Percentiles rank a stretch among this genome's conserved stretches.
These are phyloP conservation scores for Thamnophis elegans DNA, from an alignment of 2,797 vertebrate species.

Conservation along the genomic window DNA sequence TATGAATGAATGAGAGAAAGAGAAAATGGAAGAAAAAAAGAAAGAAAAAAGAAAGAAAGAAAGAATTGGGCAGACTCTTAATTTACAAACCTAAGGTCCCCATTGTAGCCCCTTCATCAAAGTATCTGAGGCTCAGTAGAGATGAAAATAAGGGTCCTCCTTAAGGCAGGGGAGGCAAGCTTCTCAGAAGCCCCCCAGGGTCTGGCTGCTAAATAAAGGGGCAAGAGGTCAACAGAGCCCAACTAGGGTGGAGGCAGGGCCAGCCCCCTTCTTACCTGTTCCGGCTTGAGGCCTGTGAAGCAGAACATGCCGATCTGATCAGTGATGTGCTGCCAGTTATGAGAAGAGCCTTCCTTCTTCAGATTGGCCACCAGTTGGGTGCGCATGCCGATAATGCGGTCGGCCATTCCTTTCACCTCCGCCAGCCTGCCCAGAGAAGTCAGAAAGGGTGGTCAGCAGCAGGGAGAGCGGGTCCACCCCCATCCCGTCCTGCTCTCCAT, in stretches of 20 bases:
- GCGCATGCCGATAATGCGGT: slow-evolving; percentile 94
- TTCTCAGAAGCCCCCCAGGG: not conserved
- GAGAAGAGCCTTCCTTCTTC: slow-evolving; percentile 90
- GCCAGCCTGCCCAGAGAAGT: slow-evolving; percentile 75
- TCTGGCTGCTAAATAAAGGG: not conserved
- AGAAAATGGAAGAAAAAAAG: not conserved
- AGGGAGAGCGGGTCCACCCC: not conserved
- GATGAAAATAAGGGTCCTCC: not conserved
- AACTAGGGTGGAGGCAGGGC: not conserved
- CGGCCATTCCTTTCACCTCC: slow-evolving; percentile 94
- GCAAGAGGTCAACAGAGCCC: not conserved
- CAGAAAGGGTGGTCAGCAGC: not conserved
- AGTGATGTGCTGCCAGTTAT: slow-evolving; percentile 94
- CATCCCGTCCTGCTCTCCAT: not conserved
- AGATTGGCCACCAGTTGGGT: slow-evolving; percentile 89
- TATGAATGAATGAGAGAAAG: not conserved
- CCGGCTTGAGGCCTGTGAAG: slow-evolving; percentile 94
- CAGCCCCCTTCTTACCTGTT: slow-evolving; percentile 78
- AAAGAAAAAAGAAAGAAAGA: too few relatives aligned
- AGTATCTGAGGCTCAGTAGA: not conserved
- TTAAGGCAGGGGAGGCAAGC: not conserved
- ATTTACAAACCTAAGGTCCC: not conserved
- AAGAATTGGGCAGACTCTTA: not conserved
- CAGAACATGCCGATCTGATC: slow-evolving; percentile 99
- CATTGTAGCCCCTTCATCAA: not conserved